These are phyloP conservation scores for Nanger granti DNA, from an alignment of 2,113 vertebrate genomes.

Conservation along the genomic window DNA sequence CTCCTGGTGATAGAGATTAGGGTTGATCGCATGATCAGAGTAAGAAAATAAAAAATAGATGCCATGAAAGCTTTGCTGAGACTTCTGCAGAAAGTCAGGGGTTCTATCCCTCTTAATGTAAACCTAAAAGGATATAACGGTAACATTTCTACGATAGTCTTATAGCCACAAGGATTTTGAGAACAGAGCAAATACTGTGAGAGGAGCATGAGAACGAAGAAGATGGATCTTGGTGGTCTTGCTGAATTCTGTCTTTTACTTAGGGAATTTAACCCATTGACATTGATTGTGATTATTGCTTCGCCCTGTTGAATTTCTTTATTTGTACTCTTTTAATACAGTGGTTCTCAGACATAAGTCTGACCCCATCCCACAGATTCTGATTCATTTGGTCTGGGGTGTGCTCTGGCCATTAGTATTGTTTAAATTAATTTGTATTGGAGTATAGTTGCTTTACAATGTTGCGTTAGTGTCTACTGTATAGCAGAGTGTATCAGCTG, in stretches of 20 bases:
- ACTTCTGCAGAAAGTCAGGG: not conserved
- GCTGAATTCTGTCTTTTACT: not conserved
- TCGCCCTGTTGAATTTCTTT: not conserved
- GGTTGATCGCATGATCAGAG: not conserved
- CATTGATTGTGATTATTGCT: not conserved
- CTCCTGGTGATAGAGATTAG: not conserved
- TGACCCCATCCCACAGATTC: not conserved
- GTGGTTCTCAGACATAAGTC: not conserved
- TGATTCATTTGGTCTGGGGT: not conserved
- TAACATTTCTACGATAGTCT: not conserved
- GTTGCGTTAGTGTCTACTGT: not conserved
- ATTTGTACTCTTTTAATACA: not conserved
- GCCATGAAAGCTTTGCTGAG: not conserved
- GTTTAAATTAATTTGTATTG: not conserved
- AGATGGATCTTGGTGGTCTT: not conserved
- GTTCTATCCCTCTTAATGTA: not conserved
- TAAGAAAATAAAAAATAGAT: not conserved
- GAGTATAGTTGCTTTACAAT: not conserved
- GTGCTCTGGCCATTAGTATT: not conserved
- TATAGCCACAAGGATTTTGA: not conserved
- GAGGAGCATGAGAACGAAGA: not conserved
- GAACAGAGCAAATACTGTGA: not conserved
- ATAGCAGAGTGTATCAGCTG: not conserved
- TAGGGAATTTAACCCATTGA: not conserved
- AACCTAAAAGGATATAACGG: not conserved